Conservation (phyloP, 1,140 invertebrate genomes). For the Trichonephila clavata region DNA sequence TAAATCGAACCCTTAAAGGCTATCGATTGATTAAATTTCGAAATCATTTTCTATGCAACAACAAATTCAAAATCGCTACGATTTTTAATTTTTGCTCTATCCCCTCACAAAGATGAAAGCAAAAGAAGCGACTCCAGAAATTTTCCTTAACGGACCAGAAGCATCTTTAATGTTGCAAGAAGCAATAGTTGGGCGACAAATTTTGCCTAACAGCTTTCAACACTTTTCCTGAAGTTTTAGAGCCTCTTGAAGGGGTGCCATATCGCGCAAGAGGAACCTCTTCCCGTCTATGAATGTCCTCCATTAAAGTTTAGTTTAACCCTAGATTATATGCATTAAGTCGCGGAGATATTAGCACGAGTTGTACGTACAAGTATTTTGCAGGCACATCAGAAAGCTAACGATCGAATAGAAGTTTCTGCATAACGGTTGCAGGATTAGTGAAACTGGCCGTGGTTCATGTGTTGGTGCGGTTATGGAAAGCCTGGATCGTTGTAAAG, state of each 20-base stretch:
- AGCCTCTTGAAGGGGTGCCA: neutral
- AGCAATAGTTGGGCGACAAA: constrained; percentile 52
- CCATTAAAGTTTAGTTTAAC: constrained; percentile 64
- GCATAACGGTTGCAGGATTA: constrained; percentile 34
- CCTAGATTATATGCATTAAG: constrained; percentile 47
- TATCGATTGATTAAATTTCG: no score
- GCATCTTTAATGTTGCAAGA: constrained; percentile 66
- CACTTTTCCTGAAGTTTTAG: constrained; percentile 36
- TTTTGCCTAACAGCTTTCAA: constrained; percentile 51
- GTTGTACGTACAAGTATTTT: neutral
- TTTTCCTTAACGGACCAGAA: constrained; percentile 31
- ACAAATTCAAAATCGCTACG: no score
- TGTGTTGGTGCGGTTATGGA: neutral
- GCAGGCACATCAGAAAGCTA: neutral
- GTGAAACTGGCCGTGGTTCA: constrained; percentile 7
- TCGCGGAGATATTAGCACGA: constrained; percentile 42
- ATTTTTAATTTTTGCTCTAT: neutral
- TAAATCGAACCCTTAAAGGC: no score
- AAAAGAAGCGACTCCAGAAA: constrained; percentile 41
- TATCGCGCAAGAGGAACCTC: neutral
- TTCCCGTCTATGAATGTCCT: constrained; percentile 20
- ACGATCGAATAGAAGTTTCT: constrained; percentile 4
- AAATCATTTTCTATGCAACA: no score
- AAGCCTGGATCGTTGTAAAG: neutral
- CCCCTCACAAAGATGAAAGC: neutral